phyloP scores from a whole-genome alignment of 2,888 invertebrate species.

The Caenorhabditis parvicauda region DNA sequence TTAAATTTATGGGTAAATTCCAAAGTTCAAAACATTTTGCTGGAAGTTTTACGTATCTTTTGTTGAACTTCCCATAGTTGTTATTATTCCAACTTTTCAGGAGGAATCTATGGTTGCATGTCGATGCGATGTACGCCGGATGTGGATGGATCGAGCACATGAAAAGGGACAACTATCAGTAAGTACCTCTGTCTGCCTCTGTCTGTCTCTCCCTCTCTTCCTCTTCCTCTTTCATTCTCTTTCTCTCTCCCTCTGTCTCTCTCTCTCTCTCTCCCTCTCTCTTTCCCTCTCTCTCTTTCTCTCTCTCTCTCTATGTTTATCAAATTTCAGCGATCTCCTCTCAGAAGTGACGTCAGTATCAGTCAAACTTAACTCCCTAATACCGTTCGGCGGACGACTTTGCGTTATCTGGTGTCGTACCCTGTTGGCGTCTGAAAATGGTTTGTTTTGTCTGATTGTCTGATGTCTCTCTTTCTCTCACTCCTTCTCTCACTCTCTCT shows the following conservation, averaged over 20 bases:
- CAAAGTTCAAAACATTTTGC: neutral
- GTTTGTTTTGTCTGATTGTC: neutral
- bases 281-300: too few relatives aligned
- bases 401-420: slow-evolving; percentile 13
- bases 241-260: too few relatives aligned
- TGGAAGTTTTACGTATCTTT: neutral
- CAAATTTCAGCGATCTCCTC: slow-evolving; percentile 16
- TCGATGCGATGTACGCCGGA: slow-evolving; percentile 23
- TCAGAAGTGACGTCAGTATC: slow-evolving; percentile 14
- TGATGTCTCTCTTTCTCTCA: too few relatives aligned
- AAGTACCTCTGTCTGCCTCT: too few relatives aligned
- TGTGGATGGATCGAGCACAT: slow-evolving; percentile 18
- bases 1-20: slow-evolving; percentile 12
- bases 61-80: too few relatives aligned
- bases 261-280: too few relatives aligned
- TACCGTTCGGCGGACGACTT: slow-evolving; percentile 17
- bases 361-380: slow-evolving; percentile 11
- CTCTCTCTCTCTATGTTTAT: too few relatives aligned
- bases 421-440: slow-evolving; percentile 3
- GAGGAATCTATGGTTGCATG: slow-evolving; percentile 15
- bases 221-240: too few relatives aligned
- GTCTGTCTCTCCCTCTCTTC: too few relatives aligned
- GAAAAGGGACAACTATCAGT: slow-evolving; percentile 16
- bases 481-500: too few relatives aligned
- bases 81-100: neutral